Evolutionary conservation across 2,797 vertebrate genomes (phyloP).

Genomic region (Peromyscus aztecus): DNA sequence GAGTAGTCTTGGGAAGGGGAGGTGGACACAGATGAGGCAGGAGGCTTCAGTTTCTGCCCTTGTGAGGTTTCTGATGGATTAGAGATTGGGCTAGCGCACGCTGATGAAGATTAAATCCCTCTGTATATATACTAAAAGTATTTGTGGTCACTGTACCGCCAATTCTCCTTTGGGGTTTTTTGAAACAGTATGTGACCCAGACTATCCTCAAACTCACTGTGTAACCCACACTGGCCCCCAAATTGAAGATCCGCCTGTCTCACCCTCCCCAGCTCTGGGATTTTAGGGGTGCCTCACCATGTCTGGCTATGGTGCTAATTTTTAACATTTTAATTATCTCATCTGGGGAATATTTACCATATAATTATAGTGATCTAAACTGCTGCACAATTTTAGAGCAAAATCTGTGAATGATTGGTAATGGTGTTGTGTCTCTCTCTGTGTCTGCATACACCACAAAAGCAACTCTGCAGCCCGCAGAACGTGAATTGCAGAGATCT

Average conservation of each 20-base stretch:
- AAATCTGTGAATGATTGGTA: slow-evolving; percentile 48
- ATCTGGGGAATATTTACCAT: slow-evolving; percentile 46
- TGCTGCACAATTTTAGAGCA: slow-evolving; percentile 21
- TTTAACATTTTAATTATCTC: slow-evolving; percentile 35
- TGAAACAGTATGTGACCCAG: not conserved
- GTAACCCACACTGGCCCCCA: not conserved
- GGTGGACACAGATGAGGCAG: not conserved
- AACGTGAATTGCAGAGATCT: slow-evolving; percentile 98
- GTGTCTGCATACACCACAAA: slow-evolving; percentile 50
- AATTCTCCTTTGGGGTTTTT: slow-evolving; percentile 7
- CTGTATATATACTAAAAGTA: not conserved
- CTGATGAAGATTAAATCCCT: not conserved
- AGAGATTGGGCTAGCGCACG: not conserved
- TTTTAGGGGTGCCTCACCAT: not conserved
- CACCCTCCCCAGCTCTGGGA: not conserved
- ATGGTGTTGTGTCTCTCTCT: slow-evolving; percentile 32
- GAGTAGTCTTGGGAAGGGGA: not conserved
- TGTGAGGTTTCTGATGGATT: not conserved
- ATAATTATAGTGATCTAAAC: slow-evolving; percentile 3
- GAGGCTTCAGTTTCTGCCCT: slow-evolving; percentile 9
- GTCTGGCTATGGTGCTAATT: not conserved
- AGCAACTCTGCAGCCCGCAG: slow-evolving; percentile 99
- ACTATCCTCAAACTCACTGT: not conserved
- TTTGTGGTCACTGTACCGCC: slow-evolving; percentile 10
- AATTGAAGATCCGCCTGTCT: not conserved